phyloP scores from a whole-genome alignment of 2,113 vertebrate genomes.

The Pollachius pollachius region DNA sequence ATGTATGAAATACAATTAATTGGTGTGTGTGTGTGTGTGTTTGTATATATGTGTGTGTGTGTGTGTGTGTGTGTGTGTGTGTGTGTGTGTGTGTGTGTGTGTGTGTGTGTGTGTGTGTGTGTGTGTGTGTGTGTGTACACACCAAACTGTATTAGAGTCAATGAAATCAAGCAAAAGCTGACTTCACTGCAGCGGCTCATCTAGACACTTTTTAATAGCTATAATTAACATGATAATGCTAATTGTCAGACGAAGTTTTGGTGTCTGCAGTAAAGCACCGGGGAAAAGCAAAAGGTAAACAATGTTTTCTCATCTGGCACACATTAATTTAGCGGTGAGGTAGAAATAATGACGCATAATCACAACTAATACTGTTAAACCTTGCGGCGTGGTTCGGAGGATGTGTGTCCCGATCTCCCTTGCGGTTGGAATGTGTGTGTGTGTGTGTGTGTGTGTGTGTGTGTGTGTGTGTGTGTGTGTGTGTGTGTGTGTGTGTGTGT shows the following conservation, averaged over 20 bases:
- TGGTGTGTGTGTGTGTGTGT: conserved; percentile 5
- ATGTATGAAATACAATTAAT: neutral
- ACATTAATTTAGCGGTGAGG: conserved; percentile 33
- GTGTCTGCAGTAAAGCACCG: conserved; percentile 1
- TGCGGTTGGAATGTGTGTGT: conserved; percentile 37
- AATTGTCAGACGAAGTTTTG: conserved; percentile 32
- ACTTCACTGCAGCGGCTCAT: conserved; percentile 35
- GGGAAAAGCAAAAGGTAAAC: conserved; percentile 26
- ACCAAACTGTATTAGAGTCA: neutral
- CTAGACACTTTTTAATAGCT: conserved; percentile 34
- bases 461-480: neutral
- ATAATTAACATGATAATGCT: conserved; percentile 26
- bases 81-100: neutral
- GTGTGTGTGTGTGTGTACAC: conserved; percentile 10
- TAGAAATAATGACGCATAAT: conserved; percentile 42
- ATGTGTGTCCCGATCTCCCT: conserved; percentile 14
- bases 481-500: neutral
- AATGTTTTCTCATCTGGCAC: conserved; percentile 20
- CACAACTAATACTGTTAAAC: conserved; percentile 24
- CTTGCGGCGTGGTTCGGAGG: conserved; percentile 18
- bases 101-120: conserved; percentile 23
- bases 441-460: conserved; percentile 5
- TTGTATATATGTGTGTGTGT: conserved; percentile 6
- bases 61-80: neutral
- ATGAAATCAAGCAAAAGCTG: neutral